Percentiles rank a stretch among this genome's conserved stretches.
phyloP scores from a whole-genome alignment of 2,888 invertebrate species.

The Galerucella pusilla region DNA sequence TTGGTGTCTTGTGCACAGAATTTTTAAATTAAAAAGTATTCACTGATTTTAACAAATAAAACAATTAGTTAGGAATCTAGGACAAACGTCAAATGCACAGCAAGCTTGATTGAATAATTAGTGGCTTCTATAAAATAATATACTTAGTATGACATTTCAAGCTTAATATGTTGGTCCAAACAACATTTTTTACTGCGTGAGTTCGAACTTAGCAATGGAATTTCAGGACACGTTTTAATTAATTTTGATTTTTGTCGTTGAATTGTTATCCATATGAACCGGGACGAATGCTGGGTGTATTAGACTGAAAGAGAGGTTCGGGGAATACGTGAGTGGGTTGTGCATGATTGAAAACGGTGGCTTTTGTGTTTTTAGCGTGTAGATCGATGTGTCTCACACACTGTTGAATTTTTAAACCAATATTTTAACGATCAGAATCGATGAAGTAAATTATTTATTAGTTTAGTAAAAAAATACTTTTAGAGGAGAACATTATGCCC shows the following conservation, averaged over 20 bases:
- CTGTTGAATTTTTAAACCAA: constrained; percentile 25
- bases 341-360: constrained; percentile 60
- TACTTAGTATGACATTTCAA: not conserved
- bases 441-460: too few species aligned
- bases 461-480: too few species aligned
- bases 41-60: too few species aligned
- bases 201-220: constrained; percentile 58
- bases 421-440: not conserved
- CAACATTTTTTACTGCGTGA: constrained; percentile 47
- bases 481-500: too few species aligned
- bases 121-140: too few species aligned
- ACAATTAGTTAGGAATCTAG: too few species aligned
- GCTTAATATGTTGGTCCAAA: constrained; percentile 15
- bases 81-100: too few species aligned
- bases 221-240: constrained; percentile 62
- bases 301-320: not conserved
- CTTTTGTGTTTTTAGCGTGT: constrained; percentile 59
- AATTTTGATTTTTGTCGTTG: constrained; percentile 62
- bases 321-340: constrained; percentile 50
- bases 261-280: constrained; percentile 29
- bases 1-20: too few species aligned
- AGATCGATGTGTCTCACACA: constrained; percentile 47
- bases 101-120: too few species aligned
- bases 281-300: constrained; percentile 19
- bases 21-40: too few species aligned